Conservation (phyloP, 1,140 invertebrate genomes). For the Ceratoteleas bidentatus region DNA sequence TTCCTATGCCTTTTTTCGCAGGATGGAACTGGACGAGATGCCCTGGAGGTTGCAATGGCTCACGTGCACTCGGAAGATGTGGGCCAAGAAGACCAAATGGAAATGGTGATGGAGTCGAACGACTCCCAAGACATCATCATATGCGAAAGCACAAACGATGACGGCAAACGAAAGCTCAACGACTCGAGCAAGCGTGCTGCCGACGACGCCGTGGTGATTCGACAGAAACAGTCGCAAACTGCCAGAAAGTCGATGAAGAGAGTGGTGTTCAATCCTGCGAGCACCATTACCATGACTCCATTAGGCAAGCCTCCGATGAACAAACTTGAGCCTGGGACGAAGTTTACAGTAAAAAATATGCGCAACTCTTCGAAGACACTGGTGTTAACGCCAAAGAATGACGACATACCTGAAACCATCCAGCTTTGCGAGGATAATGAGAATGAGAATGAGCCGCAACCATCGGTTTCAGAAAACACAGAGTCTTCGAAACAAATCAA, state of each 20-base stretch:
- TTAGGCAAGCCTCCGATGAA: conserved; percentile 34
- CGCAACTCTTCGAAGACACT: conserved; percentile 36
- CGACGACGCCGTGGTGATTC: conserved; percentile 28
- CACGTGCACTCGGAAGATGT: conserved; percentile 74
- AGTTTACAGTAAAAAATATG: conserved; percentile 38
- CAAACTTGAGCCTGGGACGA: conserved; percentile 47
- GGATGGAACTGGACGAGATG: conserved; percentile 62
- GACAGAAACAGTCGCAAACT: conserved; percentile 57
- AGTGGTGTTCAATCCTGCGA: conserved; percentile 47
- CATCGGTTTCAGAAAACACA: conserved; percentile 1
- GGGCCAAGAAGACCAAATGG: conserved; percentile 68
- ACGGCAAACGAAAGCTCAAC: conserved; percentile 35
- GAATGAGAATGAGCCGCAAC: conserved; percentile 35
- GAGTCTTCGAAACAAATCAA: conserved; percentile 36
- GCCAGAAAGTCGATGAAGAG: conserved; percentile 62
- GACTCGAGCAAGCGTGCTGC: conserved; percentile 16
- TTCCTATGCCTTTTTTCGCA: neutral
- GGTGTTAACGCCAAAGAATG: conserved; percentile 39
- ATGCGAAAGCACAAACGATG: conserved; percentile 26
- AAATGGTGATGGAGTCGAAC: conserved; percentile 72
- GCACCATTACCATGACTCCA: conserved; percentile 35
- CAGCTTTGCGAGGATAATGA: conserved; percentile 41
- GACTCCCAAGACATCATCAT: conserved; percentile 59
- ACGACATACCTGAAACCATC: conserved; percentile 29
- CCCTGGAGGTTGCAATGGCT: conserved; percentile 74